Evolutionary conservation across 2,888 invertebrate genomes (phyloP).

Genomic region (Mythimna lalbum): DNA sequence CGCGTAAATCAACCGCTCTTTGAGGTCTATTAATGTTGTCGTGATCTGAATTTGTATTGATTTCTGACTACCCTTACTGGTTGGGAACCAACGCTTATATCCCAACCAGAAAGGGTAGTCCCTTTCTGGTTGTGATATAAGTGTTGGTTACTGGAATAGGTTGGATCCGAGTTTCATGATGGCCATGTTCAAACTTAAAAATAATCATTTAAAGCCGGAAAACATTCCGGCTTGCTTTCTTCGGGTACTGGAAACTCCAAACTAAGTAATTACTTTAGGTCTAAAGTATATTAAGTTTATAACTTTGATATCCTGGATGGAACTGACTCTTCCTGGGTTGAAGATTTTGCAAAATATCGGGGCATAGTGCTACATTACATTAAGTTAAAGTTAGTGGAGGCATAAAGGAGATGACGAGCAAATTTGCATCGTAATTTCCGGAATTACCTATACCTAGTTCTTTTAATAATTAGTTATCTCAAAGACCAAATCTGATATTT

Average conservation of each 20-base stretch:
- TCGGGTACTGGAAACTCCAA: neutral
- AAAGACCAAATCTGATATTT: neutral
- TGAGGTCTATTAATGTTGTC: slow-evolving; percentile 8
- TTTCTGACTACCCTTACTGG: neutral
- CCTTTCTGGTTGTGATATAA: no score
- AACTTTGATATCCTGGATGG: neutral
- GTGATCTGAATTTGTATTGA: slow-evolving; percentile 12
- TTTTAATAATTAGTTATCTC: neutral
- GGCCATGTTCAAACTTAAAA: neutral
- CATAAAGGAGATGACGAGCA: neutral
- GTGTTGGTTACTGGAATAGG: slow-evolving; percentile 8
- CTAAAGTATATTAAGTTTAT: neutral
- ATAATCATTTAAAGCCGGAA: neutral
- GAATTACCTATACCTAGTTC: neutral
- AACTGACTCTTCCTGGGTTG: neutral
- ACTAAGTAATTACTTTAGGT: neutral
- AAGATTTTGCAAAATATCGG: neutral
- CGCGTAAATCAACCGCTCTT: slow-evolving; percentile 16
- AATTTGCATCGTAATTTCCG: neutral
- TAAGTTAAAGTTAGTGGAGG: neutral
- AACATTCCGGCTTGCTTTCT: neutral
- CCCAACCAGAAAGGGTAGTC: no score
- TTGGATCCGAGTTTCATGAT: neutral
- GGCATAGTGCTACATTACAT: no score
- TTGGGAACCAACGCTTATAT: no score